phyloP scores from a whole-genome alignment of 1,140 invertebrate genomes.

The Diorhabda elongata region DNA sequence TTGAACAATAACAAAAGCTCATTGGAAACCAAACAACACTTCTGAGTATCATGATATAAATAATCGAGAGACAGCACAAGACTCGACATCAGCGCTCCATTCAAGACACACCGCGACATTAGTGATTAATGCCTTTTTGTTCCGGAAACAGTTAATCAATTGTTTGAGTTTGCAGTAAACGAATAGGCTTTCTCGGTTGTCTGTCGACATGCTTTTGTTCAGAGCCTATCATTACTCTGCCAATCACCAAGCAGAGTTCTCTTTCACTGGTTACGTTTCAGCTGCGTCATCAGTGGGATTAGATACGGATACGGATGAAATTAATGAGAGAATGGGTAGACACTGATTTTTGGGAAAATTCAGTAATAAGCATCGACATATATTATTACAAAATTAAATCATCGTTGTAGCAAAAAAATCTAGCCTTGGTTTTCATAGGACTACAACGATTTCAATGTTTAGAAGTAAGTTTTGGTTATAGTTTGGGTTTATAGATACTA shows the following conservation, averaged over 20 bases:
- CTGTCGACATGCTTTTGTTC: constrained; percentile 40
- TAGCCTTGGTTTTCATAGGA: too few relatives aligned
- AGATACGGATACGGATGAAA: constrained; percentile 2
- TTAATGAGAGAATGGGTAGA: neutral
- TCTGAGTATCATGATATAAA: neutral
- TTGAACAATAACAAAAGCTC: too few relatives aligned
- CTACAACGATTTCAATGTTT: too few relatives aligned
- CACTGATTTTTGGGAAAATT: neutral
- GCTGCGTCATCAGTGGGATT: constrained; percentile 11
- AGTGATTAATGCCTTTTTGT: constrained; percentile 40
- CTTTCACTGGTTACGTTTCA: constrained; percentile 25
- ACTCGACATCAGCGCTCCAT: constrained; percentile 8
- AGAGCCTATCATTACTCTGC: constrained; percentile 42
- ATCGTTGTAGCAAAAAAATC: too few relatives aligned
- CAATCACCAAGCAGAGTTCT: constrained; percentile 32
- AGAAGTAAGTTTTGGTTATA: too few relatives aligned
- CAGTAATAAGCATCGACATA: too few relatives aligned
- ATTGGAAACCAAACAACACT: neutral
- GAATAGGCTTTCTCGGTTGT: constrained; percentile 29
- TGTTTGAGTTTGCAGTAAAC: constrained; percentile 31
- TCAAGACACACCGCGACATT: constrained; percentile 24
- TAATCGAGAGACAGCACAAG: neutral
- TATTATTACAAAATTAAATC: too few relatives aligned
- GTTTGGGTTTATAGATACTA: too few relatives aligned
- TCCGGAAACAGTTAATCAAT: constrained; percentile 44